Conservation (phyloP, 2,113 vertebrate genomes). For the Otolemur garnettii region DNA sequence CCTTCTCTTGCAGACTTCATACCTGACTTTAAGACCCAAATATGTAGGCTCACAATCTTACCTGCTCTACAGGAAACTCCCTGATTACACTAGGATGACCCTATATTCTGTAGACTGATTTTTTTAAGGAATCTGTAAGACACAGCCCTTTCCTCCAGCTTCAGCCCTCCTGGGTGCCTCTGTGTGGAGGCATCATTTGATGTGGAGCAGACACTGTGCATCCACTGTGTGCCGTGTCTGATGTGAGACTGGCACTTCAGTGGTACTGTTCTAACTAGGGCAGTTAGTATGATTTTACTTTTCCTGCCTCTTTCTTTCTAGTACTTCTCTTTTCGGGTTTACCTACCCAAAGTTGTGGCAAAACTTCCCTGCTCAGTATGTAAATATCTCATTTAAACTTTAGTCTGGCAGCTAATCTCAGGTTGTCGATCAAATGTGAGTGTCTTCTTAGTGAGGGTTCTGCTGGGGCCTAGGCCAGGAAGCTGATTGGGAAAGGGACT, state of each 20-base stretch:
- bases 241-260: neutral
- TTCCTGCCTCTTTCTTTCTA: neutral
- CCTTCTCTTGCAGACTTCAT: slow-evolving; percentile 35
- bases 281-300: neutral
- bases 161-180: neutral
- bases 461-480: neutral
- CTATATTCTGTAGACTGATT: neutral
- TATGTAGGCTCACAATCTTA: neutral
- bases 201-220: neutral
- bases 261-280: neutral
- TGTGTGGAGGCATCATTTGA: neutral
- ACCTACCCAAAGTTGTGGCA: slow-evolving; percentile 34
- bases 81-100: neutral
- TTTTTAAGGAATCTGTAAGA: neutral
- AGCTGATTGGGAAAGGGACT: neutral
- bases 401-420: slow-evolving; percentile 50
- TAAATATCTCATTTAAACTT: slow-evolving; percentile 33
- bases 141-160: neutral
- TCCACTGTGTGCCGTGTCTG: neutral
- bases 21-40: neutral
- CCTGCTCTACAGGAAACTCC: neutral
- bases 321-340: neutral
- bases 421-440: slow-evolving; percentile 13
- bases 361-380: slow-evolving; percentile 15
- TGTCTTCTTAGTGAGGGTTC: slow-evolving; percentile 11